A percentile compares a stretch with the other conserved stretches of the same genome.
Evolutionary conservation across 2,888 invertebrate genomes (phyloP).

Genomic region (Esperia sulphurella): DNA sequence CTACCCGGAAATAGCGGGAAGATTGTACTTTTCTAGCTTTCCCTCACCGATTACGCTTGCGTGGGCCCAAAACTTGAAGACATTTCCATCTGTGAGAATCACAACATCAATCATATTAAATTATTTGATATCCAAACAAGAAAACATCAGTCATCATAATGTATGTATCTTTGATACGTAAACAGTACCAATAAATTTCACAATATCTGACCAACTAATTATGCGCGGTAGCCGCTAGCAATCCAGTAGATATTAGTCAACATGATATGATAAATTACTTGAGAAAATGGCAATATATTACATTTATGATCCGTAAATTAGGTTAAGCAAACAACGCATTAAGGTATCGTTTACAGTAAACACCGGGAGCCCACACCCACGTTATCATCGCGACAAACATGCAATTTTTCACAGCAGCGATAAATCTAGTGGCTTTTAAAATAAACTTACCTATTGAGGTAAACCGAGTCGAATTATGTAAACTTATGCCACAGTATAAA

Average conservation of each 20-base stretch:
- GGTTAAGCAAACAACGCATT: constrained; percentile 23
- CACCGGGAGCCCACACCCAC: constrained; percentile 17
- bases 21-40: no score
- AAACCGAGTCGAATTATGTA: constrained; percentile 12
- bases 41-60: no score
- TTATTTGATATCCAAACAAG: not conserved
- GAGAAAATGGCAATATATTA: constrained; percentile 27
- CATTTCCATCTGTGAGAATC: not conserved
- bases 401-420: constrained; percentile 9
- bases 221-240: not conserved
- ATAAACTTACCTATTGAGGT: constrained; percentile 15
- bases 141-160: not conserved
- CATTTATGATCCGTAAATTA: constrained; percentile 9
- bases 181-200: constrained; percentile 9
- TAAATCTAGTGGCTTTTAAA: constrained; percentile 5
- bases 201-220: constrained; percentile 7
- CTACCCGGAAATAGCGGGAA: no score
- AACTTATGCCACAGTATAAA: not conserved
- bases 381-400: constrained; percentile 14
- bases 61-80: not conserved
- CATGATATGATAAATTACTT: constrained; percentile 18
- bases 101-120: no score
- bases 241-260: constrained; percentile 5
- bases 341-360: constrained; percentile 24
- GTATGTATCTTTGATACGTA: not conserved